A percentile compares a stretch with the other conserved stretches of the same genome.
Conservation (phyloP, 1,140 invertebrate genomes). For the Monomorium pharaonis region DNA sequence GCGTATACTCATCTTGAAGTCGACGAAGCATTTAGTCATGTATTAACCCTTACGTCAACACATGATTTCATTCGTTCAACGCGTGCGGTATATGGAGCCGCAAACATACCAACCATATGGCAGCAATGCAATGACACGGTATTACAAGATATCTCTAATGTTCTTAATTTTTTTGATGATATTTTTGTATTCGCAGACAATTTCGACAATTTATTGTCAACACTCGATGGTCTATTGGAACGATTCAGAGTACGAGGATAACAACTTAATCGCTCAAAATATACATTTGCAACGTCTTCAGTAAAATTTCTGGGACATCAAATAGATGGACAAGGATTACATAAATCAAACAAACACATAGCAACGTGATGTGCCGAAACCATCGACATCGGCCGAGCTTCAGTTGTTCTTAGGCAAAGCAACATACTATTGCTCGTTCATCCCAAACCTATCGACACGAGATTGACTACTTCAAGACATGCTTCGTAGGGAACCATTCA, state of each 20-base stretch:
- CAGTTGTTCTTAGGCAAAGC: not conserved
- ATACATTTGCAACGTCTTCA: not conserved
- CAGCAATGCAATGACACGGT: not conserved
- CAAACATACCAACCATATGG: not conserved
- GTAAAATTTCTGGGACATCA: not conserved
- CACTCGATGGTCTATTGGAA: not conserved
- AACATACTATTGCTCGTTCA: not conserved
- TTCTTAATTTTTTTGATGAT: constrained; percentile 7
- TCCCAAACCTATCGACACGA: not conserved
- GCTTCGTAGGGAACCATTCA: constrained; percentile 69
- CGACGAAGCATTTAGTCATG: not conserved
- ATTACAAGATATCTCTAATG: not conserved
- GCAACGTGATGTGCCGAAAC: constrained; percentile 40
- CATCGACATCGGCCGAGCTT: constrained; percentile 1
- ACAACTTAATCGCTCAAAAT: not conserved
- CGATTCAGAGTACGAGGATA: not conserved
- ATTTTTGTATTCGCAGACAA: not conserved
- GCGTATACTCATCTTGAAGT: not conserved
- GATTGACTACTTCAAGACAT: constrained; percentile 11
- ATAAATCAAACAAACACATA: not conserved
- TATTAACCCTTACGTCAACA: not conserved
- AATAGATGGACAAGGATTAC: not conserved
- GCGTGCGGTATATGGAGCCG: not conserved
- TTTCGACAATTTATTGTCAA: not conserved
- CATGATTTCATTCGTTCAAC: not conserved